phyloP scores from a whole-genome alignment of 2,113 vertebrate genomes.

The Mormyrus iriodes region DNA sequence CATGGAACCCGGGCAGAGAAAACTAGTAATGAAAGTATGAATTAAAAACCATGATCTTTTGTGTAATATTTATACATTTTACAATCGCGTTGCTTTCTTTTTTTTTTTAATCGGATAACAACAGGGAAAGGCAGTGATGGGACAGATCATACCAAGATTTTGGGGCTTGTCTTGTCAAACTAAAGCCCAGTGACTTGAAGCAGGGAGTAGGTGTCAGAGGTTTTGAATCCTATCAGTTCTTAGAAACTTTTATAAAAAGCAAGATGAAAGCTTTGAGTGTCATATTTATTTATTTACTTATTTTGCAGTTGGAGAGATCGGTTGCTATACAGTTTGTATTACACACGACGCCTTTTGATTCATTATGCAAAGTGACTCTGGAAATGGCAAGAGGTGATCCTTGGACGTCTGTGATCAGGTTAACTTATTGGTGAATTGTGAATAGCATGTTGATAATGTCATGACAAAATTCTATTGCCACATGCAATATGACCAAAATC shows the following conservation, averaged over 20 bases:
- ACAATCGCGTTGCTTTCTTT: not conserved
- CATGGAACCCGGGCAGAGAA: too few species aligned
- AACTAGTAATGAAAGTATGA: not conserved
- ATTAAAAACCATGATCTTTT: not conserved
- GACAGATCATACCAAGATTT: not conserved
- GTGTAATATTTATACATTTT: not conserved
- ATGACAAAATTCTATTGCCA: not conserved
- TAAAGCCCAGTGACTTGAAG: too few species aligned
- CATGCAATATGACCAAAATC: not conserved
- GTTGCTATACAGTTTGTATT: too few species aligned
- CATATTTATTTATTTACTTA: too few species aligned
- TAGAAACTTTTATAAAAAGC: not conserved
- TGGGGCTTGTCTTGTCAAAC: not conserved
- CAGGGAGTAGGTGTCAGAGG: not conserved
- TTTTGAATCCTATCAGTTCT: not conserved
- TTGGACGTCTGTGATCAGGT: not conserved
- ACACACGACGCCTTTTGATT: too few species aligned
- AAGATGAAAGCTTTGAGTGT: not conserved
- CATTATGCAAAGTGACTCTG: too few species aligned
- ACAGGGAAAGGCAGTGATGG: not conserved
- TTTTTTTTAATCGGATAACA: not conserved
- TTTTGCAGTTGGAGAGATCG: too few species aligned
- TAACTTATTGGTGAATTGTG: not conserved
- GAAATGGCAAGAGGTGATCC: not conserved
- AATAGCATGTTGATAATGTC: not conserved